These are phyloP conservation scores for Brevimyrus niger DNA, from an alignment of 2,113 vertebrate species.

Conservation along the genomic window DNA sequence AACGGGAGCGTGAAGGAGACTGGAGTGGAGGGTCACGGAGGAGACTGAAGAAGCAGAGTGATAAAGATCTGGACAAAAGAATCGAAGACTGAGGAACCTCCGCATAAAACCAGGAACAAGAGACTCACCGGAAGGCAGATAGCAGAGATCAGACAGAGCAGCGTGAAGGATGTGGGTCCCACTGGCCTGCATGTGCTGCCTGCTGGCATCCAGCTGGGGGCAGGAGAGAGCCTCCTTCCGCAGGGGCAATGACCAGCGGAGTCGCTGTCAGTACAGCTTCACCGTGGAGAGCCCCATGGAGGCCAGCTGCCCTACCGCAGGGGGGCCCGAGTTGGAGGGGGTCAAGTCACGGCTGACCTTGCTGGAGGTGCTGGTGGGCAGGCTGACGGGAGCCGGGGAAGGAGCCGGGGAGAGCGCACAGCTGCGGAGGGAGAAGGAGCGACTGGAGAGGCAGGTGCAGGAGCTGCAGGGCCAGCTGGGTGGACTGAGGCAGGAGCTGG, in stretches of 20 bases:
- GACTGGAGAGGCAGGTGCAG: constrained; percentile 59
- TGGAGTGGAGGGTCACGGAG: not conserved
- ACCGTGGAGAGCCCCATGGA: constrained; percentile 70
- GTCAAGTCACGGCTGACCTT: constrained; percentile 62
- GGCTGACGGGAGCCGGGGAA: constrained; percentile 46
- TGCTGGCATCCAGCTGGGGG: constrained; percentile 45
- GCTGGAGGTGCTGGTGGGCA: constrained; percentile 69
- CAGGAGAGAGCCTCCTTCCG: constrained; percentile 57
- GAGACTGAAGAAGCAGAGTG: not conserved
- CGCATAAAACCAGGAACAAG: not conserved
- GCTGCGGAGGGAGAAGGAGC: constrained; percentile 69
- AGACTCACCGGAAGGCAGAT: not conserved
- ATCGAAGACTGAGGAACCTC: not conserved
- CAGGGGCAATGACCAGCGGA: constrained; percentile 58
- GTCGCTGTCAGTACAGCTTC: constrained; percentile 81
- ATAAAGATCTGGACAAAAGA: not conserved
- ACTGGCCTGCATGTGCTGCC: constrained; percentile 45
- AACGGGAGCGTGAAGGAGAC: not conserved
- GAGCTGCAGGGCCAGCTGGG: constrained; percentile 63
- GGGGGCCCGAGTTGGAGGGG: constrained; percentile 59
- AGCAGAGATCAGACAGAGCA: not conserved
- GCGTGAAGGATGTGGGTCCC: constrained; percentile 50
- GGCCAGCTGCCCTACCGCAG: constrained; percentile 59
- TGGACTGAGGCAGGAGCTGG: constrained; percentile 57
- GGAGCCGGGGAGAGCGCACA: constrained; percentile 54